These are phyloP conservation scores for Drosophila pseudoananassae DNA, from an alignment of 1,140 invertebrate genomes.

Conservation along the genomic window DNA sequence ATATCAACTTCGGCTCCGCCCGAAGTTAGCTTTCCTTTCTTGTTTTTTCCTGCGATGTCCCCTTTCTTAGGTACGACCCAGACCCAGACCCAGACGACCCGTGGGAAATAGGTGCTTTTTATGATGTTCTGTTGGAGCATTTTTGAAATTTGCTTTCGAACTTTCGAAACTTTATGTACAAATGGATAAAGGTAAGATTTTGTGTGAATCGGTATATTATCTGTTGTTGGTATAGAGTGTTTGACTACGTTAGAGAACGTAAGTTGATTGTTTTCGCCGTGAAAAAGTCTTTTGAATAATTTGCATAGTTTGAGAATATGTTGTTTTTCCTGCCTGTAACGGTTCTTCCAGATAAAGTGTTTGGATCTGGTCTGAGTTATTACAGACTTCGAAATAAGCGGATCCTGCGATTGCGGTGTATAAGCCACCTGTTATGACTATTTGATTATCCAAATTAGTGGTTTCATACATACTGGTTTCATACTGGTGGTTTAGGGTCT, in stretches of 20 bases:
- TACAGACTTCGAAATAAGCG: slow-evolving; percentile 17
- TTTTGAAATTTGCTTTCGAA: too few species aligned
- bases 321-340: slow-evolving; percentile 9
- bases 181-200: slow-evolving; percentile 30
- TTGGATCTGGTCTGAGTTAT: slow-evolving; percentile 20
- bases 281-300: slow-evolving; percentile 1
- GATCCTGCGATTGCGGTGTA: slow-evolving; percentile 22
- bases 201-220: slow-evolving; percentile 15
- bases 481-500: too few species aligned
- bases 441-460: slow-evolving; percentile 23
- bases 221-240: slow-evolving; percentile 23
- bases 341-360: slow-evolving; percentile 22
- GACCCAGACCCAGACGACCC: too few species aligned
- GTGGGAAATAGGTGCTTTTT: too few species aligned
- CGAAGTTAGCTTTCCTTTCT: too few species aligned
- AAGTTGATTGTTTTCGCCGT: slow-evolving; percentile 3
- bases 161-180: neutral
- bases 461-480: too few species aligned
- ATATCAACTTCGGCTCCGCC: too few species aligned
- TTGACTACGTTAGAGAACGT: slow-evolving; percentile 5
- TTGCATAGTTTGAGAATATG: slow-evolving; percentile 4
- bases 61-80: too few species aligned
- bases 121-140: too few species aligned
- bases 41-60: too few species aligned
- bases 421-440: slow-evolving; percentile 26